Percentiles rank a stretch among this genome's conserved stretches.
Evolutionary conservation across 2,797 vertebrate species (phyloP).

Genomic region (Syncerus caffer): DNA sequence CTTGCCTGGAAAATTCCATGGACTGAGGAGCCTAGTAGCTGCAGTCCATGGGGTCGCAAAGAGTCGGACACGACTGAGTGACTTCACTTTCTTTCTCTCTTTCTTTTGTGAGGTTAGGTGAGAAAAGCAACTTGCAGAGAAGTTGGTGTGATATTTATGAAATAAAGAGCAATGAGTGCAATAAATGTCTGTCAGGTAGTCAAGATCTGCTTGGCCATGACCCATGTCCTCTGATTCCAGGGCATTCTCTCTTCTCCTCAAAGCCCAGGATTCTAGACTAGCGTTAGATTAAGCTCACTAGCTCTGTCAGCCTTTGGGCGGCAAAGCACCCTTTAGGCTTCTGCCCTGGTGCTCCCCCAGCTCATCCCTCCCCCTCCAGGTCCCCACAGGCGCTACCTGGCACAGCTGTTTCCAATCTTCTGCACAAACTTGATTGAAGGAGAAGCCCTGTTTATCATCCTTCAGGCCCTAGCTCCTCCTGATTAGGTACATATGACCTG

Average conservation of each 20-base stretch:
- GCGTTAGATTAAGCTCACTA: background rate
- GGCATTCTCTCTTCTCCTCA: accelerated
- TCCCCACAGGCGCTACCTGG: background rate
- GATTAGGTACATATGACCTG: constrained; percentile 54
- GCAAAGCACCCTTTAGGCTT: background rate
- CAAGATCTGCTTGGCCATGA: background rate
- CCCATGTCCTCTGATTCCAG: background rate
- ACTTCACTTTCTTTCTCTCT: background rate
- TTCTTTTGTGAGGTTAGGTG: background rate
- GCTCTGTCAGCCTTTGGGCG: background rate
- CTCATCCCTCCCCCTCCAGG: background rate
- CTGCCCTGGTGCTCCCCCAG: background rate
- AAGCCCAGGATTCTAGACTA: background rate
- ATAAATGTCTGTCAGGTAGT: background rate
- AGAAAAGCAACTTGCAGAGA: background rate
- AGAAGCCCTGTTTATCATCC: constrained; percentile 56
- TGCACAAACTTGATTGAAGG: constrained; percentile 58
- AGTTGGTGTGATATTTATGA: background rate
- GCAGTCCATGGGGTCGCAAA: background rate
- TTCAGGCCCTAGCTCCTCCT: constrained; percentile 13
- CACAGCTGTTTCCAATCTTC: constrained; percentile 62
- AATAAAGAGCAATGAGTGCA: background rate
- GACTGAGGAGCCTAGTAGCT: background rate
- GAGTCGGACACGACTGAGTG: background rate
- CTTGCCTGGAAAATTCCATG: background rate